These are phyloP conservation scores for Eupithecia subfuscata DNA, from an alignment of 2,888 invertebrate genomes.

Conservation along the genomic window DNA sequence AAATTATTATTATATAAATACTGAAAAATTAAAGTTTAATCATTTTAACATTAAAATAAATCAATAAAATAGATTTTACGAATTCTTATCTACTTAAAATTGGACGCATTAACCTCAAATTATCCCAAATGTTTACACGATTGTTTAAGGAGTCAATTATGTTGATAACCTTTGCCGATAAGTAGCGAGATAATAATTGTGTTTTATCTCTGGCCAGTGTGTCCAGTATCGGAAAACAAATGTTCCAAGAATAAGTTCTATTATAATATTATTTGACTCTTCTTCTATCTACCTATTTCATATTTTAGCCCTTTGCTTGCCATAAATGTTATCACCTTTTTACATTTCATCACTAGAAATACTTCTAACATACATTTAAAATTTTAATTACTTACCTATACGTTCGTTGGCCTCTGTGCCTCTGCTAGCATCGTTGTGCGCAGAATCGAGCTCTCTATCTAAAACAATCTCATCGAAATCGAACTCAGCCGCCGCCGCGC, in stretches of 20 bases:
- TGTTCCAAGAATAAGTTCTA: neutral
- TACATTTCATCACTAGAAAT: neutral
- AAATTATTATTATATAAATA: slow-evolving; percentile 33
- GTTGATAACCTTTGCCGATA: slow-evolving; percentile 25
- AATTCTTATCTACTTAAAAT: neutral
- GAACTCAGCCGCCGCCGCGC: slow-evolving; percentile 10
- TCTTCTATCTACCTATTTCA: neutral
- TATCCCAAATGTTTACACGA: slow-evolving; percentile 19
- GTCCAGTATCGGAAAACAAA: neutral
- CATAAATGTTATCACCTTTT: neutral
- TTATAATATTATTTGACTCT: neutral
- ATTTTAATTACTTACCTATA: neutral
- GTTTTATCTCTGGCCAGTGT: neutral
- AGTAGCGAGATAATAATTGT: neutral
- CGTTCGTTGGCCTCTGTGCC: slow-evolving; percentile 15
- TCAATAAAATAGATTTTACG: neutral
- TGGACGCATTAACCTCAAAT: slow-evolving; percentile 4
- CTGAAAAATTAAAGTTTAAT: slow-evolving; percentile 6
- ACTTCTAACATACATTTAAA: neutral
- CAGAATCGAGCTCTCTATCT: slow-evolving; percentile 50
- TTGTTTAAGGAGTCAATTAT: slow-evolving; percentile 20
- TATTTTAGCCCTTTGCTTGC: neutral
- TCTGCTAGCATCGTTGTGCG: slow-evolving; percentile 51
- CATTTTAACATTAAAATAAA: neutral
- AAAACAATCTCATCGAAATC: slow-evolving; percentile 39